Evolutionary conservation across 2,888 invertebrate species (phyloP).

Genomic region (Drosophila heteroneura): DNA sequence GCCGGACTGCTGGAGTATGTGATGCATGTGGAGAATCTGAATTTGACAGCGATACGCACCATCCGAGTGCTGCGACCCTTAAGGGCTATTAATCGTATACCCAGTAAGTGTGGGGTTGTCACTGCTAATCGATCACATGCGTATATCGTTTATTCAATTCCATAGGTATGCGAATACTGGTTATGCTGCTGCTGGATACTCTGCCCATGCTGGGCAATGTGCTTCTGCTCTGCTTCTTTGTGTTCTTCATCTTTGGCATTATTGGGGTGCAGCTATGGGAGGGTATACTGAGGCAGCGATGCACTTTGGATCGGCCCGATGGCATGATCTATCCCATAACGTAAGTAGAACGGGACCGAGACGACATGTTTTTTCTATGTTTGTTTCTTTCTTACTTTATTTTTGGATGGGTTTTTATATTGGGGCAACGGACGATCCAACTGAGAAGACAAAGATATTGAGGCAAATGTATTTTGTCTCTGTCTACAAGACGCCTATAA

Average conservation of each 20-base stretch:
- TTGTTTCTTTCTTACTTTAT: not conserved
- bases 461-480: slow-evolving; percentile 44
- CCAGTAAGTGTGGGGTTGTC: slow-evolving; percentile 92
- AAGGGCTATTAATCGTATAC: slow-evolving; percentile 99
- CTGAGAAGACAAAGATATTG: slow-evolving; percentile 32
- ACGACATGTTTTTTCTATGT: slow-evolving; percentile 7
- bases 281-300: slow-evolving; percentile 97
- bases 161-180: slow-evolving; percentile 98
- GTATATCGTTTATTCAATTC: not conserved
- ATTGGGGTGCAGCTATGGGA: slow-evolving; percentile 99
- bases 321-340: slow-evolving; percentile 90
- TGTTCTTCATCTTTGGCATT: slow-evolving; percentile 99
- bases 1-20: slow-evolving; percentile 97
- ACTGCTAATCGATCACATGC: not conserved
- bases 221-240: slow-evolving; percentile 98
- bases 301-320: slow-evolving; percentile 91
- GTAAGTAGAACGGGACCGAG: slow-evolving; percentile 87
- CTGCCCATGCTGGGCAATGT: slow-evolving; percentile 99
- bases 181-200: slow-evolving; percentile 99
- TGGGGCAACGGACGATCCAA: slow-evolving; percentile 45
- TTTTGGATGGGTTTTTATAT: slow-evolving; percentile 2
- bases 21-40: slow-evolving; percentile 98
- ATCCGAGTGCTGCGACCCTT: slow-evolving; percentile 98
- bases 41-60: slow-evolving; percentile 98
- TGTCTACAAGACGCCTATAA: slow-evolving; percentile 49